These are phyloP conservation scores for Xanthorhoe designata DNA, from an alignment of 2,888 invertebrate species.

Conservation along the genomic window DNA sequence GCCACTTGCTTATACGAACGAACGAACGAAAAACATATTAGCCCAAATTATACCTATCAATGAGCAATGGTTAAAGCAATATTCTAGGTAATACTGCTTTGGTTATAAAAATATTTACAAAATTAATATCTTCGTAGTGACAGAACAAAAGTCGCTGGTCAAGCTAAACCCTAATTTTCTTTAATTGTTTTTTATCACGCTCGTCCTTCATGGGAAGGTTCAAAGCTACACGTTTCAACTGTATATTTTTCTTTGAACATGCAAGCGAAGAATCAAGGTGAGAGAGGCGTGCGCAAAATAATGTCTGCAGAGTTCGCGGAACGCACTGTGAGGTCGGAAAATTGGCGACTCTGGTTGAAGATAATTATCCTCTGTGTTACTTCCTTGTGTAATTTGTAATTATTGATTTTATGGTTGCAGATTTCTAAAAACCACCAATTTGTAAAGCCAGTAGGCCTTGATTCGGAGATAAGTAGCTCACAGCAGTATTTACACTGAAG, in stretches of 20 bases:
- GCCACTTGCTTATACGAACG: no score
- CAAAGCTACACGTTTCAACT: neutral
- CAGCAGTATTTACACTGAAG: no score
- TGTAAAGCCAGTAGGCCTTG: no score
- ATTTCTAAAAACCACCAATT: neutral
- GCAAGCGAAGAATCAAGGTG: slow-evolving; percentile 12
- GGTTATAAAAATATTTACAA: no score
- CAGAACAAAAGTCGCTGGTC: neutral
- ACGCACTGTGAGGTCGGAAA: slow-evolving; percentile 30
- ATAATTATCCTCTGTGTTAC: slow-evolving; percentile 15
- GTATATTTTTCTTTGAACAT: slow-evolving; percentile 8
- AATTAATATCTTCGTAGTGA: no score
- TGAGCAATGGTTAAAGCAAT: no score
- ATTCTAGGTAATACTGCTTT: no score
- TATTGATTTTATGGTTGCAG: neutral
- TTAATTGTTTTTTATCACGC: neutral
- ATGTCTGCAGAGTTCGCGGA: slow-evolving; percentile 15
- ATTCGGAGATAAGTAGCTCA: no score
- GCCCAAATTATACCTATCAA: no score
- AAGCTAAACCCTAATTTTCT: neutral
- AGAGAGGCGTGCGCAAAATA: slow-evolving; percentile 15
- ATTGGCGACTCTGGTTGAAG: slow-evolving; percentile 8
- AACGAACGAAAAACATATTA: no score
- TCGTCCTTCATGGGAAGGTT: neutral
- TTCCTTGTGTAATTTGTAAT: slow-evolving; percentile 25